These are phyloP conservation scores for Ploceus nigricollis DNA, from an alignment of 2,113 vertebrate species.

Conservation along the genomic window DNA sequence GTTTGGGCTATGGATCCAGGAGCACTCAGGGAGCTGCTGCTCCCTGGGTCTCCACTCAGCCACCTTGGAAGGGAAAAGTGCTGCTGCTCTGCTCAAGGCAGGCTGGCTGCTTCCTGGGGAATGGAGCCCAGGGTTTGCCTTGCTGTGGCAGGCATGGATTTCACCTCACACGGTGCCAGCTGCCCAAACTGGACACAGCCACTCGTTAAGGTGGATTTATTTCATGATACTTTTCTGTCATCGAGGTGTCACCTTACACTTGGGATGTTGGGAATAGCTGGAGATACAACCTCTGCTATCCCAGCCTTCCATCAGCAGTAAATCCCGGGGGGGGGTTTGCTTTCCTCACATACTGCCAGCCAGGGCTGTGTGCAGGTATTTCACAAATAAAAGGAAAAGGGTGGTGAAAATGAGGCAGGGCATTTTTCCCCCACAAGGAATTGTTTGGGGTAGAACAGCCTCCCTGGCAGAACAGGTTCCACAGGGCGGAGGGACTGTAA, in stretches of 20 bases:
- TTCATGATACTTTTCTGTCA: neutral
- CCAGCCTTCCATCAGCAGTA: neutral
- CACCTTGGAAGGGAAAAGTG: neutral
- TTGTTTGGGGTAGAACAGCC: neutral
- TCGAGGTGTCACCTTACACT: neutral
- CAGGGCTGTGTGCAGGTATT: neutral
- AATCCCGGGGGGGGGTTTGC: neutral
- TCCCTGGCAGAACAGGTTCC: neutral
- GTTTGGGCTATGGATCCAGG: neutral
- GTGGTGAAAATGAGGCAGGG: fast-evolving
- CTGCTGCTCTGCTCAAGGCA: neutral
- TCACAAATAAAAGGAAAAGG: neutral
- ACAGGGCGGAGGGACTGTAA: neutral
- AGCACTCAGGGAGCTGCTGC: neutral
- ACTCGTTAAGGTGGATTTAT: neutral
- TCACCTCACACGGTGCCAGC: neutral
- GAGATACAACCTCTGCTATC: neutral
- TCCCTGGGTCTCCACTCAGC: neutral
- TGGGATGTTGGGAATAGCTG: neutral
- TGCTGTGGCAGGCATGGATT: neutral
- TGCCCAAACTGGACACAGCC: neutral
- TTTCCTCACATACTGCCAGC: neutral
- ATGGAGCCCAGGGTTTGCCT: neutral
- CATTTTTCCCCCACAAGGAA: neutral
- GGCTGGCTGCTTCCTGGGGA: neutral